Evolutionary conservation across 2,797 vertebrate genomes (phyloP).

Genomic region (Aeoliscus strigatus): DNA sequence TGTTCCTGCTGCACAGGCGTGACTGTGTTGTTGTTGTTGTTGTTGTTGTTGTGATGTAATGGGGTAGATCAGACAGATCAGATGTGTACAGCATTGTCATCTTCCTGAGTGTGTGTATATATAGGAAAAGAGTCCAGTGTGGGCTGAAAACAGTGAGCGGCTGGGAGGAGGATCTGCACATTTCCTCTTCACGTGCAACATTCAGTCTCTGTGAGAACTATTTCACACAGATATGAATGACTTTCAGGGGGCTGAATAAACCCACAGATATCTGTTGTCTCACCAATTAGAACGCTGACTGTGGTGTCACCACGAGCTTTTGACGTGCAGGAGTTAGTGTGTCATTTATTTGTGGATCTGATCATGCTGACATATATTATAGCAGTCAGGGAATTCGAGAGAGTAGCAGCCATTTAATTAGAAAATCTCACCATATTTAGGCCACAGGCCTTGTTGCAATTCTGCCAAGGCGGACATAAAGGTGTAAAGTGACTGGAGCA

Average conservation of each 20-base stretch:
- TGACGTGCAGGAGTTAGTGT: constrained; percentile 16
- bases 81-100: too few relatives aligned
- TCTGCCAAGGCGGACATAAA: constrained; percentile 8
- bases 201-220: neutral
- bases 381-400: constrained; percentile 45
- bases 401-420: constrained; percentile 51
- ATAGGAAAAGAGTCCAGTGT: constrained; percentile 15
- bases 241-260: too few relatives aligned
- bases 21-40: too few relatives aligned
- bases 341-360: constrained; percentile 35
- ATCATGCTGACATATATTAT: constrained; percentile 42
- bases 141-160: constrained; percentile 33
- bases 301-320: neutral
- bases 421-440: constrained; percentile 54
- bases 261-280: neutral
- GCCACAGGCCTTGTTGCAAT: constrained; percentile 47
- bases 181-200: constrained; percentile 46
- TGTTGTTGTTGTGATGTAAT: too few relatives aligned
- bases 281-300: neutral
- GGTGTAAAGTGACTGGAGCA: constrained; percentile 20
- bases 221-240: neutral
- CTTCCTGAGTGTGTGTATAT: neutral
- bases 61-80: too few relatives aligned
- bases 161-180: constrained; percentile 16
- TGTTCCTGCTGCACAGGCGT: too few relatives aligned